phyloP scores from a whole-genome alignment of 2,888 invertebrate genomes.

The Andrena bicolor region DNA sequence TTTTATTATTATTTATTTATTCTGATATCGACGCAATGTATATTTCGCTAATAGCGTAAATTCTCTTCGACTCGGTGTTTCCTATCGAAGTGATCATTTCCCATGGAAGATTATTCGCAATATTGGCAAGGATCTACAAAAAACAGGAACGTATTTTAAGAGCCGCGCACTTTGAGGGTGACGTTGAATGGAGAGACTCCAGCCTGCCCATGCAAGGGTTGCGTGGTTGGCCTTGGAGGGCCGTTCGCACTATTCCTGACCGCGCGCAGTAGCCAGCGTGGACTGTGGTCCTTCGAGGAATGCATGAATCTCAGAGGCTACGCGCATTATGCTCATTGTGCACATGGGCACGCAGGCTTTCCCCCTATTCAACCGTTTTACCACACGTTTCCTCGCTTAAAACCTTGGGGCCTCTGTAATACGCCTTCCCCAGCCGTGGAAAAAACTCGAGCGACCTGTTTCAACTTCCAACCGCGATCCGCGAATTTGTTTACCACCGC shows the following conservation, averaged over 20 bases:
- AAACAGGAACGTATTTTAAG: slow-evolving; percentile 1
- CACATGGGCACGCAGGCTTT: slow-evolving; percentile 38
- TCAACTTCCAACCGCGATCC: not conserved
- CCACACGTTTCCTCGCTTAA: slow-evolving; percentile 30
- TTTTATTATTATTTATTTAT: too few species aligned
- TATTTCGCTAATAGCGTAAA: too few species aligned
- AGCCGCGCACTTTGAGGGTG: slow-evolving; percentile 24
- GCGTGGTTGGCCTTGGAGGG: slow-evolving; percentile 78
- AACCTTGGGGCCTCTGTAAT: not conserved
- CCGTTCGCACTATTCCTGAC: slow-evolving; percentile 76
- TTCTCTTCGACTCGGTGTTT: too few species aligned
- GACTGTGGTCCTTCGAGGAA: slow-evolving; percentile 70
- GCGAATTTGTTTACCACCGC: too few species aligned
- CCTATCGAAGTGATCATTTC: too few species aligned
- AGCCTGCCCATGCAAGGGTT: slow-evolving; percentile 71
- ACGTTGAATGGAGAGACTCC: slow-evolving; percentile 56
- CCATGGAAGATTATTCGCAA: not conserved
- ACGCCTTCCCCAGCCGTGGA: slow-evolving; percentile 33
- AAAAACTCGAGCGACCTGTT: not conserved
- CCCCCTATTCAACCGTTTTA: slow-evolving; percentile 31
- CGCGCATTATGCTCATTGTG: slow-evolving; percentile 59
- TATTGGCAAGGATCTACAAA: not conserved
- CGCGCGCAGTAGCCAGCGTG: slow-evolving; percentile 60
- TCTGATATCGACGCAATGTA: too few species aligned
- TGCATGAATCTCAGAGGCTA: slow-evolving; percentile 65